Base-by-base conservation (phyloP, 2,797 vertebrate species). In the Spea hammondii region DNA sequence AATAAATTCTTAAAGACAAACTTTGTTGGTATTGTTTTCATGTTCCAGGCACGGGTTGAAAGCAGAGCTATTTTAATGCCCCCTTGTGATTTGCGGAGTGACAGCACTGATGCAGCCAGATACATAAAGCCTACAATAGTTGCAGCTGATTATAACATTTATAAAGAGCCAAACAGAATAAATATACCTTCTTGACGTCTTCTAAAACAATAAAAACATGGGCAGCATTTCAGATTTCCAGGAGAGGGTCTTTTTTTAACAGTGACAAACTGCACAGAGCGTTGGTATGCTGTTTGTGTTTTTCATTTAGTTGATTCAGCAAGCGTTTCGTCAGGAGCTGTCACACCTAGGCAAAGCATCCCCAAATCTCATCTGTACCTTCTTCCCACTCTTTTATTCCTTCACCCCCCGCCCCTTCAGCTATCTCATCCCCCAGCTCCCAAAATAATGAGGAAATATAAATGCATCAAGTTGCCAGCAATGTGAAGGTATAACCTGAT, bases 381-480 rank as follows among this genome's bases (percentile, higher is more conserved):
- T 65, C 71, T 49, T 77, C 57, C 55, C 57, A 11, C 60, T 74
- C 62, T 72, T 53, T 46, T 51, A 17, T 70, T 65, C 82, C 46
- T 53, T 69, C 70, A 59, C 72, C 82, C 82, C 81, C 82, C 82
- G 85, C 84, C 74, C 78, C 83, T 78, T 87, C 86, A 86, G 70
- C 88, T 75, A 88, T 90, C 86, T 87, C 87, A 90, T 91, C 89
- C 70, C 88, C 84, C 83, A 84, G 85, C 83, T 84, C 82, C 83
- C 83, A 87, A 80, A 85, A 87, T 92, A 92, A 92, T 92, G 90
- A 91, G 87, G 86, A 88, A 85, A 91, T 91, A 87, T 88, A 91
- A 88, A 92, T 90, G 87, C 88, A 91, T 91, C 90, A 88, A 86
- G 86, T 87, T 79, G 86, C 85, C 84, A 85, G 84, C 86, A 75